Evolutionary conservation across 2,113 vertebrate genomes (phyloP), one percentile per base, ranked within the genome.

Genomic region (Copsychus sechellarum): DNA sequence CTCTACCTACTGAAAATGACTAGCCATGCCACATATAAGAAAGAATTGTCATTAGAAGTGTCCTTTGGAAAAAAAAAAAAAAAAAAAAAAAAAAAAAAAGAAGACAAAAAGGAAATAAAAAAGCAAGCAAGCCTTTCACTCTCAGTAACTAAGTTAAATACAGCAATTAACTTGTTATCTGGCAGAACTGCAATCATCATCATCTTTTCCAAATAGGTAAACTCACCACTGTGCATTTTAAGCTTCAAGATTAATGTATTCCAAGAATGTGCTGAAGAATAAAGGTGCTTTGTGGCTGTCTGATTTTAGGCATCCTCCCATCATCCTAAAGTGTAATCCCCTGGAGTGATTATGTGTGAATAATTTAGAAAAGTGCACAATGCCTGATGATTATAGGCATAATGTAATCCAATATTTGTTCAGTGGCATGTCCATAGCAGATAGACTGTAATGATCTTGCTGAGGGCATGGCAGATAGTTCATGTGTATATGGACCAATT

Each of bases 361-460:
- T 98, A 97, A 98, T 96, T 97, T 95, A 97, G 95, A 97, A 95
- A 97, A 98, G 93, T 93, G 86, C 50, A 93, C 74, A 61, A 72
- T 91, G 83, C 90, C 86, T 95, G 74, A 71, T 58, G 89, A 88
- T 97, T 96, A 93, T 54, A 96, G 78, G 62, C 79, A 95, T 93
- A 93, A 79, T 94, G 81, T 89, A 96, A 98, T 94, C 62, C 88
- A 96, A 90, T 96, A 95, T 96, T 92, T 95, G 86, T 70, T 96
- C 92, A 76, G 62, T 36, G 62, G 21, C 42, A 45, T 50, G 91
- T 81, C 74, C 78, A 45, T 14, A 15, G 14, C 48, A 60, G 29
- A 88, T 33, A 74, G 79, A 79, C 34, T 60, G 74, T 66, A 86
- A 69, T 56, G 25, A 80, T 80, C 67, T 64, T 33, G 17, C 72